Evolutionary conservation across 2,888 invertebrate species (phyloP).

Genomic region (Apamea monoglypha): DNA sequence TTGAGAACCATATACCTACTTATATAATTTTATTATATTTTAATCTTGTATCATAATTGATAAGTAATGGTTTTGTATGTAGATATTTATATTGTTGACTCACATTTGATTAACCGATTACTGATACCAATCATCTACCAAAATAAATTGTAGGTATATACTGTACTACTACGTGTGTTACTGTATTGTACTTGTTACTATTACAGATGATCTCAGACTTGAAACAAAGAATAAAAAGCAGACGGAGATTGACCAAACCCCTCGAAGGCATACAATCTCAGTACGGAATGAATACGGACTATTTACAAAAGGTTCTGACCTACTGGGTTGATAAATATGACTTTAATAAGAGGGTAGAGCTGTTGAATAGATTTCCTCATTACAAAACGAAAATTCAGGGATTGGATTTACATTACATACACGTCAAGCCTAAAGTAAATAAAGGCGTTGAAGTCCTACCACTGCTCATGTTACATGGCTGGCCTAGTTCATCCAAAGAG

Average conservation of each 20-base stretch:
- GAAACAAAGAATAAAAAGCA: conserved; percentile 89
- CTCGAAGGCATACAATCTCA: conserved; percentile 93
- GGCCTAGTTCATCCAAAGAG: conserved; percentile 96
- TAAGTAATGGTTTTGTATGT: not conserved
- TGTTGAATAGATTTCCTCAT: conserved; percentile 93
- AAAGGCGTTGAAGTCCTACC: conserved; percentile 87
- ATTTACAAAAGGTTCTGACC: conserved; percentile 91
- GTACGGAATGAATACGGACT: conserved; percentile 95
- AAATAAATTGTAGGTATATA: not conserved
- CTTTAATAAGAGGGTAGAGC: conserved; percentile 90
- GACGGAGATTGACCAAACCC: conserved; percentile 89
- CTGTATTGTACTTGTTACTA: not conserved
- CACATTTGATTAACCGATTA: not conserved
- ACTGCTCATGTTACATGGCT: conserved; percentile 94
- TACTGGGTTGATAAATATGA: conserved; percentile 95
- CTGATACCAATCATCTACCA: not conserved
- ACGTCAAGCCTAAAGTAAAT: conserved; percentile 89
- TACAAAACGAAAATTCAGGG: conserved; percentile 94
- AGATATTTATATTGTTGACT: not conserved
- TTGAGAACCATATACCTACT: not conserved
- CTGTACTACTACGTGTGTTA: no score
- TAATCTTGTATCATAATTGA: not conserved
- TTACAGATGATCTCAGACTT: conserved; percentile 90
- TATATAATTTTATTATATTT: no score
- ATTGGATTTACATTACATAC: conserved; percentile 94